Conservation (phyloP, 2,797 vertebrate species). For the Gadopsis bispinosus region DNA sequence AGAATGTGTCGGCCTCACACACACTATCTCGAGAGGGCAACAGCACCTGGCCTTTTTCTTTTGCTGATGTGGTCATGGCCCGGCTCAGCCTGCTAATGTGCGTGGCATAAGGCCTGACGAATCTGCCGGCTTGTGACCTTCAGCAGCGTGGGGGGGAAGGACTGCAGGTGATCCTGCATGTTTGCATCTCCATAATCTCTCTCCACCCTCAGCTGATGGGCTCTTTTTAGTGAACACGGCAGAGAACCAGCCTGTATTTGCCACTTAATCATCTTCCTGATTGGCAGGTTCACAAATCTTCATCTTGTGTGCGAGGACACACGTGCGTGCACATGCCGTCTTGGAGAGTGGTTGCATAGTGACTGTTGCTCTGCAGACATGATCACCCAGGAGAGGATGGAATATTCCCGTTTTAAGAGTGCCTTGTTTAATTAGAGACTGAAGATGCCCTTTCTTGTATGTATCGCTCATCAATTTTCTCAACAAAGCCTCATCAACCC, state of each 20-base stretch:
- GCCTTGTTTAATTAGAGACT: conserved; percentile 35
- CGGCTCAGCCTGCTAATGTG: conserved; percentile 56
- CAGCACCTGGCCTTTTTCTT: conserved; percentile 50
- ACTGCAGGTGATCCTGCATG: conserved; percentile 29
- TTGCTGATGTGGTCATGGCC: conserved; percentile 54
- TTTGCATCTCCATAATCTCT: conserved; percentile 32
- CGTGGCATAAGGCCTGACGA: conserved; percentile 35
- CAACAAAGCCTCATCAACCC: conserved; percentile 46
- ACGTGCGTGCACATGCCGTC: background rate
- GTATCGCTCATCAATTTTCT: conserved; percentile 60
- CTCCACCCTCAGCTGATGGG: conserved; percentile 12
- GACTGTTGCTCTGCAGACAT: conserved; percentile 13
- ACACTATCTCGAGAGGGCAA: conserved; percentile 65
- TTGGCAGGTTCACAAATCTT: conserved; percentile 11
- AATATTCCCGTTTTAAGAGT: conserved; percentile 17
- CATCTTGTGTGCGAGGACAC: background rate
- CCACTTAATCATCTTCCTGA: conserved; percentile 34
- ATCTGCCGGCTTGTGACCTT: conserved; percentile 59
- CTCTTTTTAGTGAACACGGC: conserved; percentile 4
- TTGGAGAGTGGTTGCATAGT: conserved; percentile 5
- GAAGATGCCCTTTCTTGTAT: conserved; percentile 45
- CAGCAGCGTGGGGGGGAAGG: conserved; percentile 27
- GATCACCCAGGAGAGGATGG: conserved; percentile 15
- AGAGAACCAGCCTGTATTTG: conserved; percentile 2
- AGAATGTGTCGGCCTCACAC: conserved; percentile 43